Evolutionary conservation across 2,797 vertebrate genomes (phyloP).

Genomic region (Gambusia yucatana): DNA sequence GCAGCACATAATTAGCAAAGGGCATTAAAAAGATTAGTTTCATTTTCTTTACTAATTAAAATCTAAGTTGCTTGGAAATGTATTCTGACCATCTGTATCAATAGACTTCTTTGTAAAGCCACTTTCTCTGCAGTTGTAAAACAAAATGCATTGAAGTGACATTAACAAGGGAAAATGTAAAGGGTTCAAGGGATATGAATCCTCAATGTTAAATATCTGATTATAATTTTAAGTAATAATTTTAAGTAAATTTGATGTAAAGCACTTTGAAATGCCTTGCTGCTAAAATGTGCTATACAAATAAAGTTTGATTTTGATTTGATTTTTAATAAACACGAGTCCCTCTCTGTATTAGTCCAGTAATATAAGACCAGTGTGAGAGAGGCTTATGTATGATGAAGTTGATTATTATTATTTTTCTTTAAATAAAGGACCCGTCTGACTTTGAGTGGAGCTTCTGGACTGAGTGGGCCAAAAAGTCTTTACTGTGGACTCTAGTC

Average conservation of each 20-base stretch:
- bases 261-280: too few species aligned
- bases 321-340: neutral
- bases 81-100: neutral
- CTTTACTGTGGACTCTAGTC: slow-evolving; percentile 86
- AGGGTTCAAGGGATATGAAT: neutral
- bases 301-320: too few species aligned
- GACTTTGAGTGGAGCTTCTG: slow-evolving; percentile 99
- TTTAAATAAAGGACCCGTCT: slow-evolving; percentile 83
- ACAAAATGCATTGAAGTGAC: neutral
- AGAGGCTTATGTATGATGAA: neutral
- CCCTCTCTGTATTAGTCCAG: neutral
- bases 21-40: neutral
- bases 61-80: neutral
- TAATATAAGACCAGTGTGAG: neutral
- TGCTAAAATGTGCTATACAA: too few species aligned
- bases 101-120: neutral
- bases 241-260: too few species aligned
- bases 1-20: neutral
- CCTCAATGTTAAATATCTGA: neutral
- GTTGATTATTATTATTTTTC: neutral
- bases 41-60: neutral
- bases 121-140: neutral
- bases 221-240: neutral
- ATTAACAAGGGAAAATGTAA: neutral
- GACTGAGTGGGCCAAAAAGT: slow-evolving; percentile 89